phyloP scores from a whole-genome alignment of 1,140 invertebrate genomes.

The Caenorhabditis brenneri region DNA sequence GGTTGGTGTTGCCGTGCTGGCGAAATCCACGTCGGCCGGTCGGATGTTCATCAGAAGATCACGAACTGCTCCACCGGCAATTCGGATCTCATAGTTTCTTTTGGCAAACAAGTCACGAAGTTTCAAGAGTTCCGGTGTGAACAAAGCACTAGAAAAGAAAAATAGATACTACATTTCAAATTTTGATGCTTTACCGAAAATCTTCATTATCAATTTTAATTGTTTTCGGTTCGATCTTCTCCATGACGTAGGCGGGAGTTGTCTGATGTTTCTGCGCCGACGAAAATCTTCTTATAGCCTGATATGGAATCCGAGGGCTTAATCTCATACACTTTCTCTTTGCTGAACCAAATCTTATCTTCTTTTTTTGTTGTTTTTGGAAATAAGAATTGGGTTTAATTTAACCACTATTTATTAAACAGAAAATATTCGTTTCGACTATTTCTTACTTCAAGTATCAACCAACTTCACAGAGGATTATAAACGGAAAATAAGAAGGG shows the following conservation, averaged over 20 bases:
- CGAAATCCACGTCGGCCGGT: constrained; percentile 95
- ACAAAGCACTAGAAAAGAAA: constrained; percentile 78
- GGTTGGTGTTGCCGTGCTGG: constrained; percentile 91
- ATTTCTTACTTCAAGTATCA: too few relatives aligned
- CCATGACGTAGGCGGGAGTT: background rate
- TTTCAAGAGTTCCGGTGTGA: constrained; percentile 80
- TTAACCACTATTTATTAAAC: too few relatives aligned
- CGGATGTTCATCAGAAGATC: constrained; percentile 86
- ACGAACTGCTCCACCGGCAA: constrained; percentile 90
- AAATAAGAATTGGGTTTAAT: background rate
- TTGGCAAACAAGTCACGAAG: constrained; percentile 81
- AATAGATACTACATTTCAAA: background rate
- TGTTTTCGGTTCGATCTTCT: background rate
- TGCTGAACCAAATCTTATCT: too few relatives aligned
- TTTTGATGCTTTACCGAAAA: constrained; percentile 22
- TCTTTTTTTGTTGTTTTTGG: too few relatives aligned
- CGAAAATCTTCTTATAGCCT: background rate
- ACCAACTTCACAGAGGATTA: too few relatives aligned
- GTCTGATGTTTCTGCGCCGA: background rate
- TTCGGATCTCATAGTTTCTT: constrained; percentile 78
- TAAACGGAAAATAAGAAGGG: too few relatives aligned
- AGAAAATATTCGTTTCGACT: too few relatives aligned
- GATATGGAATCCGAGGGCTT: background rate
- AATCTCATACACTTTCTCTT: background rate
- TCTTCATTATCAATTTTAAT: constrained; percentile 45